Conservation (phyloP, 2,113 vertebrate genomes). For the Leptobrachium ailaonicum region DNA sequence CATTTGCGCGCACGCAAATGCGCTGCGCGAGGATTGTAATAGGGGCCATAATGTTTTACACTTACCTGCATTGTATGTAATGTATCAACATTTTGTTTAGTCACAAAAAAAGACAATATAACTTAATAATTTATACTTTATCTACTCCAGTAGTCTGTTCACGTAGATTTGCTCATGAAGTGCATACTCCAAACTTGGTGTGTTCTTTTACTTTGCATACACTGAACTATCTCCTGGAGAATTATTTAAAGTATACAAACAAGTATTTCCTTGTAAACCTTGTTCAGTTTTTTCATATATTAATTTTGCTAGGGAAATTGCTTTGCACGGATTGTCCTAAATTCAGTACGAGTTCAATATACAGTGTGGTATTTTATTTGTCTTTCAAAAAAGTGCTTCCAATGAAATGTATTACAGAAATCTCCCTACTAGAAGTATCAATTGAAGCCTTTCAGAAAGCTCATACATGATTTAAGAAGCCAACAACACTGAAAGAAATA, state of each 20-base stretch:
- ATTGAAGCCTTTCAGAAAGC: conserved; percentile 83
- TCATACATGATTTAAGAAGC: conserved; percentile 87
- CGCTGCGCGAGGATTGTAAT: too few species aligned
- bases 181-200: conserved; percentile 81
- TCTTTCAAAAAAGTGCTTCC: conserved; percentile 83
- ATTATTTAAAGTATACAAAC: conserved; percentile 86
- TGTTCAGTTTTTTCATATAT: conserved; percentile 77
- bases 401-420: conserved; percentile 82
- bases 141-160: conserved; percentile 68
- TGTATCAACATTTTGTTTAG: not conserved
- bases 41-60: too few species aligned
- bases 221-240: conserved; percentile 79
- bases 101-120: not conserved
- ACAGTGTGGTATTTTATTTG: conserved; percentile 70
- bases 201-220: conserved; percentile 76
- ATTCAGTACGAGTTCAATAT: conserved; percentile 80
- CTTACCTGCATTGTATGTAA: not conserved
- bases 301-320: conserved; percentile 72
- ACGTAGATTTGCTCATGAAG: conserved; percentile 86
- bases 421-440: conserved; percentile 79
- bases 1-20: too few species aligned
- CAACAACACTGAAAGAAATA: conserved; percentile 86
- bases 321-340: conserved; percentile 79
- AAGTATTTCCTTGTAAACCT: conserved; percentile 79
- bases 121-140: conserved; percentile 77